Percentiles rank a stretch among this genome's conserved stretches.
phyloP scores from a whole-genome alignment of 2,113 vertebrate genomes.

The Cephalopterus ornatus region DNA sequence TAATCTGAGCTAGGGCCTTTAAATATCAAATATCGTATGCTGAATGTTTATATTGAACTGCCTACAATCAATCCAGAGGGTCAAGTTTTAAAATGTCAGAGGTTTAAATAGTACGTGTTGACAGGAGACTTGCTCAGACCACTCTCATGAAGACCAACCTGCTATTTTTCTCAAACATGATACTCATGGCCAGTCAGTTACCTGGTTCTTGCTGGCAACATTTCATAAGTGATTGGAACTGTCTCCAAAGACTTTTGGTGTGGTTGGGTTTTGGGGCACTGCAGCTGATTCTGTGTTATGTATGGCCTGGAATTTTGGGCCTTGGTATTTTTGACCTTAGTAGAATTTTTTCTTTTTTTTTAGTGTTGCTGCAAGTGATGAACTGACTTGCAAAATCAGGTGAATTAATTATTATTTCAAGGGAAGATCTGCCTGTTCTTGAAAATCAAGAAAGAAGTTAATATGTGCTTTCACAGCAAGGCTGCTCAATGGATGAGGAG shows the following conservation, averaged over 20 bases:
- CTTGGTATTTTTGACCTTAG: neutral
- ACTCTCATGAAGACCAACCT: neutral
- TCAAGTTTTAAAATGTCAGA: constrained; percentile 48
- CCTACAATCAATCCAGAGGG: constrained; percentile 27
- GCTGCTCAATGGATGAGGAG: neutral
- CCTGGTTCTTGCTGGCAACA: neutral
- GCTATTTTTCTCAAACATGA: neutral
- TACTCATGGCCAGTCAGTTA: neutral
- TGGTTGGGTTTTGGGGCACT: neutral
- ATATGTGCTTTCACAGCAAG: neutral
- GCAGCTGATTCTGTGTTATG: neutral
- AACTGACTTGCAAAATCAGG: neutral
- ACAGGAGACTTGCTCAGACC: constrained; percentile 5
- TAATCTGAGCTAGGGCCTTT: constrained; percentile 37
- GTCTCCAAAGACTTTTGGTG: neutral
- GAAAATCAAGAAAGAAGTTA: neutral
- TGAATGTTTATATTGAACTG: constrained; percentile 43
- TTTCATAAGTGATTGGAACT: neutral
- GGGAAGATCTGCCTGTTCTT: neutral
- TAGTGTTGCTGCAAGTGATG: neutral
- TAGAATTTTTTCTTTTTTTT: neutral
- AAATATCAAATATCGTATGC: constrained; percentile 50
- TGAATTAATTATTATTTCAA: neutral
- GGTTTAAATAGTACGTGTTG: neutral
- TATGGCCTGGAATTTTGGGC: neutral